Evolutionary conservation across 2,797 vertebrate species (phyloP).

Genomic region (Cyprinella venusta): DNA sequence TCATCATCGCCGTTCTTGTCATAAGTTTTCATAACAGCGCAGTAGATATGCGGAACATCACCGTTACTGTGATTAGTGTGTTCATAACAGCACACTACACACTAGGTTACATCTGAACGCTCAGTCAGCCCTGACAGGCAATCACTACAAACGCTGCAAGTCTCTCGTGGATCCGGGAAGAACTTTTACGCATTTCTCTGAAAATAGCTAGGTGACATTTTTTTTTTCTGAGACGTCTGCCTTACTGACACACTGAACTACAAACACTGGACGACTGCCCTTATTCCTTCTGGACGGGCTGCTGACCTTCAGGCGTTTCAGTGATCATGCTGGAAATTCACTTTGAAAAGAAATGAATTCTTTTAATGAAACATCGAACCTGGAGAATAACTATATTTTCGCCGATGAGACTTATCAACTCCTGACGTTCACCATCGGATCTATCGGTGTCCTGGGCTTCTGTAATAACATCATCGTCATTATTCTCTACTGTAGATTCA

Average conservation of each 20-base stretch:
- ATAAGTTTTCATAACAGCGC: not conserved
- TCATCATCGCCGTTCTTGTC: not conserved
- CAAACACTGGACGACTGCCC: conserved; percentile 56
- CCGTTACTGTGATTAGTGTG: not conserved
- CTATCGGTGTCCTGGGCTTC: conserved; percentile 84
- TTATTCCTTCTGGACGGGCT: conserved; percentile 57
- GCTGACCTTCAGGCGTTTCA: conserved; percentile 35
- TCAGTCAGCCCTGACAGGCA: not conserved
- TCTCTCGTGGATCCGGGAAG: conserved; percentile 33
- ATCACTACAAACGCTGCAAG: not conserved
- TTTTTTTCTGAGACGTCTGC: conserved; percentile 25
- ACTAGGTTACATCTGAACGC: not conserved
- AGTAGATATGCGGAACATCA: not conserved
- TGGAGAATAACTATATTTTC: conserved; percentile 71
- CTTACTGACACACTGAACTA: conserved; percentile 46
- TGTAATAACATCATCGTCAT: conserved; percentile 87
- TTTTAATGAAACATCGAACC: conserved; percentile 67
- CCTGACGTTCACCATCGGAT: conserved; percentile 84
- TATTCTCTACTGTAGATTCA: conserved; percentile 84
- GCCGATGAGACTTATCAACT: conserved; percentile 84
- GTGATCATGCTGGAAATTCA: conserved; percentile 67
- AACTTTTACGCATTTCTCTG: conserved; percentile 33
- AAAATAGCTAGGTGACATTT: not conserved
- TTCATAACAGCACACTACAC: conserved; percentile 2
- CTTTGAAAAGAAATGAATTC: conserved; percentile 75